Evolutionary conservation across 2,888 invertebrate species (phyloP).

Genomic region (Entomobrya multifasciata): DNA sequence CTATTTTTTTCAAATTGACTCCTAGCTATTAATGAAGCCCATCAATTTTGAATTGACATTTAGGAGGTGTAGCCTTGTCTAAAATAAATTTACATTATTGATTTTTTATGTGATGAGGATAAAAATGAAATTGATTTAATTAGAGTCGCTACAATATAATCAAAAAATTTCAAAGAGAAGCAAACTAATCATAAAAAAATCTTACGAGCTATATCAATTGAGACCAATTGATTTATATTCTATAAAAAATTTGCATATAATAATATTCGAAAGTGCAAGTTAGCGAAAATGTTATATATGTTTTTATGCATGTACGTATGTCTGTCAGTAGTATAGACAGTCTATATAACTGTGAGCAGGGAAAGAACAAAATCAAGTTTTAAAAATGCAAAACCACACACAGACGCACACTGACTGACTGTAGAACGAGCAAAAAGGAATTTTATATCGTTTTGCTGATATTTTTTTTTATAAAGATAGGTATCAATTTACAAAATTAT

Average conservation of each 20-base stretch:
- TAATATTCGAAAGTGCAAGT: conserved; percentile 48
- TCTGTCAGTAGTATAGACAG: conserved; percentile 30
- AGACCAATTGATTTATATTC: conserved; percentile 50
- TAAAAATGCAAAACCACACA: conserved; percentile 45
- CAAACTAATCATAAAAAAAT: conserved; percentile 19
- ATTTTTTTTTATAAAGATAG: conserved; percentile 38
- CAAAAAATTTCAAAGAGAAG: conserved; percentile 31
- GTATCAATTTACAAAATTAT: conserved; percentile 61
- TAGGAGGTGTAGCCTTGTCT: conserved; percentile 51
- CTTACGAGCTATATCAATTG: conserved; percentile 30
- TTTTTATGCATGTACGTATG: conserved; percentile 1
- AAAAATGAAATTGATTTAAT: conserved; percentile 64
- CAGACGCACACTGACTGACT: conserved; percentile 15
- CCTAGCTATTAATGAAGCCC: conserved; percentile 41
- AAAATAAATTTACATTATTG: conserved; percentile 57
- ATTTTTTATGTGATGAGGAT: conserved; percentile 53
- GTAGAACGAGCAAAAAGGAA: not conserved
- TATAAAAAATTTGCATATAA: conserved; percentile 44
- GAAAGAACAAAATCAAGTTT: conserved; percentile 65
- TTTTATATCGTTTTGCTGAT: conserved; percentile 17
- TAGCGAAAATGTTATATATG: not conserved
- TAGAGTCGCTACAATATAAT: conserved; percentile 31
- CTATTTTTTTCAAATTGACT: conserved; percentile 7
- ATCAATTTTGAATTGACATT: conserved; percentile 45
- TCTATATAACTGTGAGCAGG: conserved; percentile 7